Conservation (phyloP, 2,888 invertebrate genomes). For the Diachrysia chrysitis region DNA sequence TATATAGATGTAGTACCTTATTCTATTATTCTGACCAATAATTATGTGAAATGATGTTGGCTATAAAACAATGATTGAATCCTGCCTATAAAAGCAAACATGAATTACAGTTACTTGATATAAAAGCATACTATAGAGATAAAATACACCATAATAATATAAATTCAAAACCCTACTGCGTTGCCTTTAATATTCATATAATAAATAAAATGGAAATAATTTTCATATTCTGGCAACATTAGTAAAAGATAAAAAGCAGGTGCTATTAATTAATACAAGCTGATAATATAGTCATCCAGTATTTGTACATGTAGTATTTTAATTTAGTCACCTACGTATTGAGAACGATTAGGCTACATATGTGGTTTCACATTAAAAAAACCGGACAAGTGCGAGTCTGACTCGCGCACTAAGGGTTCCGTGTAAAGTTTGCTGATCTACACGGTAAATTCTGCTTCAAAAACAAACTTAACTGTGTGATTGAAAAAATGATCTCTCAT, state of each 20-base stretch:
- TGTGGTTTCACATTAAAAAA: slow-evolving; percentile 18
- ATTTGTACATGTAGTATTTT: slow-evolving; percentile 36
- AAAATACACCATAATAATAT: neutral
- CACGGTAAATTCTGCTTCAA: too few relatives aligned
- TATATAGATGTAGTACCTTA: neutral
- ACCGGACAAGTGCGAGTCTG: too few relatives aligned
- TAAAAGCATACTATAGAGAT: neutral
- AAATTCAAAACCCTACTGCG: neutral
- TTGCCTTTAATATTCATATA: neutral
- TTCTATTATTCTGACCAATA: slow-evolving; percentile 4
- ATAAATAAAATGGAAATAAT: neutral
- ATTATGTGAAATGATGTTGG: neutral
- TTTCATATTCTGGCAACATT: slow-evolving; percentile 23
- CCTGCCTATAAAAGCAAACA: neutral
- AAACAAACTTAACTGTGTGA: too few relatives aligned
- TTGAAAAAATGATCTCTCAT: too few relatives aligned
- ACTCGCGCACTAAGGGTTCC: too few relatives aligned
- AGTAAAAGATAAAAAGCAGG: slow-evolving; percentile 23
- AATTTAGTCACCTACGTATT: slow-evolving; percentile 47
- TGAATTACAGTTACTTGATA: slow-evolving; percentile 1
- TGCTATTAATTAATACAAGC: slow-evolving; percentile 38
- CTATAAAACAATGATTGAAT: slow-evolving; percentile 3
- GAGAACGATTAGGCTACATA: slow-evolving; percentile 20
- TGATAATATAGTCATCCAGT: slow-evolving; percentile 52
- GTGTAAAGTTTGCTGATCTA: too few relatives aligned